phyloP scores from a whole-genome alignment of 2,797 vertebrate genomes.

The Nannoperca obscura region DNA sequence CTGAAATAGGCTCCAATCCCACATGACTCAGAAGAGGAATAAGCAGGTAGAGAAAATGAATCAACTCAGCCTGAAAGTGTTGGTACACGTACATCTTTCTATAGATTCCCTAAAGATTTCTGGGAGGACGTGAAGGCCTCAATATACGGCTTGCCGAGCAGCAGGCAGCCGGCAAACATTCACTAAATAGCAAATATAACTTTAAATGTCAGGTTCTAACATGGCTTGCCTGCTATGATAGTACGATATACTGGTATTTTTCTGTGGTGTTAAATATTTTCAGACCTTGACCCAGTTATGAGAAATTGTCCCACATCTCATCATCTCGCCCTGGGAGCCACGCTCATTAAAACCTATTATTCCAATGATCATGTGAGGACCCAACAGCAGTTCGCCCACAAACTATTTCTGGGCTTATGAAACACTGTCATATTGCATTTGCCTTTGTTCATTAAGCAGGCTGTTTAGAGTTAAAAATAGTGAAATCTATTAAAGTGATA shows the following conservation, averaged over 20 bases:
- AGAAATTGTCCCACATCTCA: conserved; percentile 25
- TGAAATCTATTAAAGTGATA: background rate
- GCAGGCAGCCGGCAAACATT: background rate
- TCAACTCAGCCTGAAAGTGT: conserved; percentile 4
- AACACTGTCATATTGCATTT: conserved; percentile 22
- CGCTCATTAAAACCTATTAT: conserved; percentile 53
- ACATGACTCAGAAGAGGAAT: background rate
- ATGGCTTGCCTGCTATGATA: background rate
- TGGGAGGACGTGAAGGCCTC: background rate
- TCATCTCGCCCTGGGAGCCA: conserved; percentile 40
- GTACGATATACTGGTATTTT: background rate
- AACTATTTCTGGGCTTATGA: conserved; percentile 19
- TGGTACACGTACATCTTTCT: background rate
- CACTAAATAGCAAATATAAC: background rate
- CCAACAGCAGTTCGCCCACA: conserved; percentile 9
- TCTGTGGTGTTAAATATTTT: conserved; percentile 22
- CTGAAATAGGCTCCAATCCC: too few relatives aligned
- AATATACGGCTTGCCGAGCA: background rate
- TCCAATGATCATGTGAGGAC: conserved; percentile 22
- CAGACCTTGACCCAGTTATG: conserved; percentile 50
- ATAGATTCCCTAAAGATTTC: background rate
- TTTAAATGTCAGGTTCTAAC: background rate
- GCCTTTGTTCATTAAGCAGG: background rate
- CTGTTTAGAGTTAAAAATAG: background rate
- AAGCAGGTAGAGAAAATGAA: background rate